Conservation (phyloP, 2,113 vertebrate genomes). For the Equus przewalskii region DNA sequence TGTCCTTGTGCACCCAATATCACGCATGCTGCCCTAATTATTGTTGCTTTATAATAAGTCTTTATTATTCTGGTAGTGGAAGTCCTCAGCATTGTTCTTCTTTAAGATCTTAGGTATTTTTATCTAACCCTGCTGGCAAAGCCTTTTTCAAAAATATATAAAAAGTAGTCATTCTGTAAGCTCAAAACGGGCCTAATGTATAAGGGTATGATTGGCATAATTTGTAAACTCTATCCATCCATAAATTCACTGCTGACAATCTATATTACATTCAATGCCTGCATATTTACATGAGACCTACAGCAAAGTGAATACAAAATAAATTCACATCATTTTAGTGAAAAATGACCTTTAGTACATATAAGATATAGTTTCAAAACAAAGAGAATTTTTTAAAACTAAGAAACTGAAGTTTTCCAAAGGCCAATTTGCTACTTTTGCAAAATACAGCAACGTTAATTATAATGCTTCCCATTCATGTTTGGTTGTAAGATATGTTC, state of each 20-base stretch:
- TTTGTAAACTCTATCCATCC: neutral
- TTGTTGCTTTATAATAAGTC: neutral
- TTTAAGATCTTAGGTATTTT: neutral
- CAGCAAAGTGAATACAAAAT: neutral
- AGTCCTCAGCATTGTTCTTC: neutral
- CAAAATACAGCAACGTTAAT: neutral
- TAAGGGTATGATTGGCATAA: neutral
- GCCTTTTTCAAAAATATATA: neutral
- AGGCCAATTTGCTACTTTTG: neutral
- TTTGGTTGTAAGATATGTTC: neutral
- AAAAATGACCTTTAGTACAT: neutral
- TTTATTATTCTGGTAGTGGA: neutral
- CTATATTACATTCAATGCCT: neutral
- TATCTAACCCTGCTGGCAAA: neutral
- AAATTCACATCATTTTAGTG: neutral
- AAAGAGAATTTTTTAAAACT: neutral
- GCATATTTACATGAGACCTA: neutral
- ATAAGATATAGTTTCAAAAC: neutral
- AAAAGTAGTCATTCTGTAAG: conserved; percentile 36
- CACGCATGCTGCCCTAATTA: neutral
- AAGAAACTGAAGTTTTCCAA: neutral
- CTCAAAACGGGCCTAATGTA: neutral
- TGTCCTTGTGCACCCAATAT: neutral
- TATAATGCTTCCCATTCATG: neutral
- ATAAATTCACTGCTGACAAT: neutral